Evolutionary conservation across 2,797 vertebrate genomes (phyloP).

Genomic region (Anguilla marmorata): DNA sequence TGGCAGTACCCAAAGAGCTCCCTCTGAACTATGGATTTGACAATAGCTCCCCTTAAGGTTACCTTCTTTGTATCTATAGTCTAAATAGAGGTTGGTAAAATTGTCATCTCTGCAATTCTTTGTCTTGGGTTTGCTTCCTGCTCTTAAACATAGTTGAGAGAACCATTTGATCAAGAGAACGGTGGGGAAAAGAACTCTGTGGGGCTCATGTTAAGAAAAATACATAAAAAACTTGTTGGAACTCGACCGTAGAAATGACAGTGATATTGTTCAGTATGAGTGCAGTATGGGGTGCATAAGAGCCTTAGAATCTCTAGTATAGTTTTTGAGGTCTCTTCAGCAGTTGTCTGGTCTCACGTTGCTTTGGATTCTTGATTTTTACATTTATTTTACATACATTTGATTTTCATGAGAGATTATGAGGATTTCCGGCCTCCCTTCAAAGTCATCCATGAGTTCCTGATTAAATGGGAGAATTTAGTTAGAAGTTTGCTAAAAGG

Average conservation of each 20-base stretch:
- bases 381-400: neutral
- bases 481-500: neutral
- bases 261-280: neutral
- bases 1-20: too few relatives aligned
- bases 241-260: neutral
- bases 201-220: too few relatives aligned
- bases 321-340: too few relatives aligned
- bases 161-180: neutral
- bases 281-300: neutral
- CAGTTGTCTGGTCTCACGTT: neutral
- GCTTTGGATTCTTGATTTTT: neutral
- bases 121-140: neutral
- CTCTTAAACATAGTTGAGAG: neutral
- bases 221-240: neutral
- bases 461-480: neutral
- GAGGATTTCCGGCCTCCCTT: neutral
- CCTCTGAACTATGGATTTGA: too few relatives aligned
- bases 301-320: too few relatives aligned
- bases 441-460: neutral
- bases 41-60: neutral
- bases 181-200: neutral
- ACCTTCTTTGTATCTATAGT: neutral
- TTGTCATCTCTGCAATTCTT: neutral
- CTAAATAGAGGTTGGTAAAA: too few relatives aligned
- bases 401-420: neutral